A percentile compares a stretch with the other conserved stretches of the same genome.
These are phyloP conservation scores for Hololepta plana DNA, from an alignment of 2,888 invertebrate species.

Conservation along the genomic window DNA sequence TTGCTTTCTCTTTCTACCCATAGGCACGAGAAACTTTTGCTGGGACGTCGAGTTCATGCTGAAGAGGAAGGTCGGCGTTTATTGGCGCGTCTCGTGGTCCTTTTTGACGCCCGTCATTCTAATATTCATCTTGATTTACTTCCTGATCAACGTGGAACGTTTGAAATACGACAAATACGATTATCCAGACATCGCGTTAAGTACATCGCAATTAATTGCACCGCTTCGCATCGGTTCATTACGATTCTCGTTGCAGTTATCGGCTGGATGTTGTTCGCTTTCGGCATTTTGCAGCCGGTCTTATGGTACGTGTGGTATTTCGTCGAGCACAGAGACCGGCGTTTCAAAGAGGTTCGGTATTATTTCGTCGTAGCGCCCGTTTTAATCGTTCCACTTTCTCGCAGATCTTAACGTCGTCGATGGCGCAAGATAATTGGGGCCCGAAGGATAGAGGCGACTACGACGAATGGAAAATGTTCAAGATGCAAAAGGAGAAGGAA, in stretches of 20 bases:
- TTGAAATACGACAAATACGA: constrained; percentile 37
- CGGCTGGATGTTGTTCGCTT: constrained; percentile 31
- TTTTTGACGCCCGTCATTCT: constrained; percentile 53
- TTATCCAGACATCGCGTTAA: constrained; percentile 43
- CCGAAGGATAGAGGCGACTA: constrained; percentile 19
- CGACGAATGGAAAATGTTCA: constrained; percentile 24
- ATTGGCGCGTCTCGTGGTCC: constrained; percentile 70
- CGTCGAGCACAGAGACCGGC: no score
- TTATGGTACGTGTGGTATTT: constrained; percentile 24
- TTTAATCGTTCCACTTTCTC: no score
- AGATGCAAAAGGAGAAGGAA: constrained; percentile 13
- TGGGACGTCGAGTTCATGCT: constrained; percentile 69
- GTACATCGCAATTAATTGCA: constrained; percentile 25
- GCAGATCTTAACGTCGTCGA: constrained; percentile 19
- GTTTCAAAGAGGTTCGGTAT: no score
- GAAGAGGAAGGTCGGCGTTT: constrained; percentile 43
- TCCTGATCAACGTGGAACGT: constrained; percentile 39
- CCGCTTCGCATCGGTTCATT: no score
- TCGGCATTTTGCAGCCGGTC: constrained; percentile 31
- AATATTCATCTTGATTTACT: constrained; percentile 52
- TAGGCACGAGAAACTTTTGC: constrained; percentile 45
- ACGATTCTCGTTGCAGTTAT: constrained; percentile 24
- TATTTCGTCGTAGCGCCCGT: no score
- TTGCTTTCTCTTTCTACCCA: no score
- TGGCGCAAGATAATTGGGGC: constrained; percentile 25